Conservation (phyloP, 2,113 vertebrate species). For the Tychaedon coryphoeus region DNA sequence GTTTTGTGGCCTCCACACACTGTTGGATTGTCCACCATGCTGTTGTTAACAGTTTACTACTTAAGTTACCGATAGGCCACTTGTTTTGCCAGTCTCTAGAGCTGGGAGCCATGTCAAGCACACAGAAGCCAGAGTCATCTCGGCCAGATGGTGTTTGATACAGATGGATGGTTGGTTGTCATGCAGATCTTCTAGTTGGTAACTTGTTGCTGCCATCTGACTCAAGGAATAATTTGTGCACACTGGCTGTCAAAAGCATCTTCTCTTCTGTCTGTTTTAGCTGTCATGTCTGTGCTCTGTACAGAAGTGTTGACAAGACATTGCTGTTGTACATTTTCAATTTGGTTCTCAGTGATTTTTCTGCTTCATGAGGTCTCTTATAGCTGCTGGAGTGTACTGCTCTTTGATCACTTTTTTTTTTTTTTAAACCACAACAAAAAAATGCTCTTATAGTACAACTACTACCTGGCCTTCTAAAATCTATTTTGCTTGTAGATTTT, state of each 20-base stretch:
- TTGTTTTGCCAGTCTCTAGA: conserved; percentile 80
- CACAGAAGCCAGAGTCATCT: conserved; percentile 81
- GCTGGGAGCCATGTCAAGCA: conserved; percentile 77
- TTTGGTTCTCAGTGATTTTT: conserved; percentile 81
- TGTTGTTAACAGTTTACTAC: conserved; percentile 73
- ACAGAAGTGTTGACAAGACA: conserved; percentile 86
- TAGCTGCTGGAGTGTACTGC: conserved; percentile 70
- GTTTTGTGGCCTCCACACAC: conserved; percentile 21
- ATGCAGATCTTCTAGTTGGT: conserved; percentile 82
- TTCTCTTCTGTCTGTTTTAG: conserved; percentile 86
- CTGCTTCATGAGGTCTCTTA: conserved; percentile 74
- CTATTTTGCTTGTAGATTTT: conserved; percentile 25
- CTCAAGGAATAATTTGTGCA: conserved; percentile 84
- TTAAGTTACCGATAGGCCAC: conserved; percentile 73
- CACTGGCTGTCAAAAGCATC: conserved; percentile 85
- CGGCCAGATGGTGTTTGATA: conserved; percentile 82
- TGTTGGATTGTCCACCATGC: conserved; percentile 63
- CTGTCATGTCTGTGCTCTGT: conserved; percentile 85
- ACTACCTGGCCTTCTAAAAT: conserved; percentile 51
- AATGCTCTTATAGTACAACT: neutral
- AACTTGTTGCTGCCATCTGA: conserved; percentile 87
- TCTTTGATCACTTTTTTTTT: conserved; percentile 62
- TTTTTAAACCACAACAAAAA: neutral
- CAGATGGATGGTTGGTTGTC: conserved; percentile 85
- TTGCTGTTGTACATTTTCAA: conserved; percentile 86